phyloP scores from a whole-genome alignment of 2,113 vertebrate genomes.

The Polypterus senegalus region DNA sequence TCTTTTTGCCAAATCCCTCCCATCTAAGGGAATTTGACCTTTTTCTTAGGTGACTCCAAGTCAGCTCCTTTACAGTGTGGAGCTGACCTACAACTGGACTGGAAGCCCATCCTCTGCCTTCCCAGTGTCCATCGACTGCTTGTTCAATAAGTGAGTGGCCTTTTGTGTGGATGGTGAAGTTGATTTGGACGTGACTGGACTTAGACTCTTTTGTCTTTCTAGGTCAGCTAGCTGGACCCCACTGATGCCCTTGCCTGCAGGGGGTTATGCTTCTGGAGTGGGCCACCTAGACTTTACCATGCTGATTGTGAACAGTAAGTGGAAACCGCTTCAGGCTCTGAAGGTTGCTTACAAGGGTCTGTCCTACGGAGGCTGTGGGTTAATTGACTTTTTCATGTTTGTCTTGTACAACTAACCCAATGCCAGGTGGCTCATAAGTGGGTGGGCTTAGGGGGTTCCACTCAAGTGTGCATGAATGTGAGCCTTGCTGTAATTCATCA shows the following conservation, averaged over 20 bases:
- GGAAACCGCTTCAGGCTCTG: no score
- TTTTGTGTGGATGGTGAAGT: not conserved
- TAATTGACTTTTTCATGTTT: not conserved
- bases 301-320: constrained; percentile 42
- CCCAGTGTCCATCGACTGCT: constrained; percentile 31
- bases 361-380: not conserved
- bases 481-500: not conserved
- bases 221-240: constrained; percentile 28
- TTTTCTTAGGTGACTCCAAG: constrained; percentile 33
- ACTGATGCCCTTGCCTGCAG: constrained; percentile 20
- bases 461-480: not conserved
- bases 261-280: constrained; percentile 23
- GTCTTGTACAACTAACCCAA: not conserved
- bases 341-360: not conserved
- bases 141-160: constrained; percentile 25
- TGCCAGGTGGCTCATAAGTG: not conserved
- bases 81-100: constrained; percentile 33
- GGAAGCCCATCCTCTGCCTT: constrained; percentile 19
- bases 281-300: constrained; percentile 42
- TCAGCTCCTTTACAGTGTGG: constrained; percentile 27
- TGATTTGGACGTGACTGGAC: not conserved
- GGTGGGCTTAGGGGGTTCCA: not conserved
- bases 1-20: fast-evolving
- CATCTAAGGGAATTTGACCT: not conserved
- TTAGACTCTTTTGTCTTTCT: constrained; percentile 2